Evolutionary conservation across 2,888 invertebrate genomes (phyloP), one percentile per base, ranked within the genome.

Genomic region (Nysson spinosus): DNA sequence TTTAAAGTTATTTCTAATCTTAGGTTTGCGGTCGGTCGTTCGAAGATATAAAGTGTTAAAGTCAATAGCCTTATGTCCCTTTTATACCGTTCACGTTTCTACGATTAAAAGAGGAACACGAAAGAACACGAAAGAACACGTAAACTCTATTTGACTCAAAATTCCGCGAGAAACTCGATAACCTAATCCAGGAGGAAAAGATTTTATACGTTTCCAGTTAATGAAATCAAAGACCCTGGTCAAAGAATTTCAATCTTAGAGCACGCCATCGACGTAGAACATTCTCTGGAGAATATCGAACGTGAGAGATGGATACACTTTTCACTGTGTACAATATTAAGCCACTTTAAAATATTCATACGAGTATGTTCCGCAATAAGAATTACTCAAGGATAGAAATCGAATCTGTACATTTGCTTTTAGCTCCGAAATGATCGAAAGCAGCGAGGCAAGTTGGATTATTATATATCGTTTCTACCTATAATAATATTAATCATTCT

Each of bases 121-220:
- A n/a, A 30, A 17, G 16, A 28, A 19, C 4, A 7, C 30, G 35
- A 20, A 6, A 5, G 14, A 22, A 17, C 16, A 43, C 12, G 24
- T 14, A 24, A 55, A 12, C 22, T 46, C 34, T 44, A 42, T 57
- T 40, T 42, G 60, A 44, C 56, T 37, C 34, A 47, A 52, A 62
- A 71, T 55, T 63, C 44, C 44, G 55, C 47, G 35, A 24, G 35
- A 58, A 58, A 44, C 35, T 19, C 26, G 28, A 37, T 24, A 55
- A n/a, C n/a, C n/a, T n/a, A 49, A 47, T 39, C 39, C 26, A 35
- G 34, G 43, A 68, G 32, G 42, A 14, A 56, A 60, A 52, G 44
- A 60, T 69, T 70, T 70, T 68, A 46, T 68, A 69, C 32, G 3
- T 60, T 64, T 60, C 30, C 40, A 52, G 54, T 55, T 56, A 50